Conservation (phyloP, 2,888 invertebrate species). For the Drosophila tanythrix region DNA sequence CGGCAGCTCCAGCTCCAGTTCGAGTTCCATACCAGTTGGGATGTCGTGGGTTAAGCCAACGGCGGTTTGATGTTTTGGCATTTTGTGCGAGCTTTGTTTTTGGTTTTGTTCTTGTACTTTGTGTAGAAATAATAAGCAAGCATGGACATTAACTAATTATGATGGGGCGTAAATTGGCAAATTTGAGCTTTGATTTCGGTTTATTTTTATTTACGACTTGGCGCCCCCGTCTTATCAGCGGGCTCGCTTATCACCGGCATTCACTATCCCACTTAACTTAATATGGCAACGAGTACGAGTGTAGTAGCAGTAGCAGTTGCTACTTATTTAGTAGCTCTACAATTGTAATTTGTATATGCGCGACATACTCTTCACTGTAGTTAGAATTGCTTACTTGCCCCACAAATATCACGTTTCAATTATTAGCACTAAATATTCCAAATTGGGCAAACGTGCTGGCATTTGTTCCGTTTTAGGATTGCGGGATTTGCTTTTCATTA, state of each 20-base stretch:
- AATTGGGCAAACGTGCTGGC: constrained; percentile 71
- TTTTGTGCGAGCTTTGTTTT: constrained; percentile 32
- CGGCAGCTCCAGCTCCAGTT: constrained; percentile 46
- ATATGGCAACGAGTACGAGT: not conserved
- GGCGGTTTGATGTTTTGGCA: constrained; percentile 52
- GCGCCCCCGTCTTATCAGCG: constrained; percentile 63
- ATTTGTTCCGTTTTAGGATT: constrained; percentile 39
- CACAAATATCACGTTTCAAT: constrained; percentile 71
- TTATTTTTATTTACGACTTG: constrained; percentile 53
- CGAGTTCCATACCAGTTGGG: constrained; percentile 27
- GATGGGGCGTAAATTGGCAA: constrained; percentile 29
- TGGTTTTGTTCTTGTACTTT: constrained; percentile 16
- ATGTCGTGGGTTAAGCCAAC: constrained; percentile 44
- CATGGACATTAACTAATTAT: constrained; percentile 55
- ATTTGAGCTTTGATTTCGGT: constrained; percentile 32
- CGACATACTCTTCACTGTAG: constrained; percentile 12
- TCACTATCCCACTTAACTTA: constrained; percentile 43
- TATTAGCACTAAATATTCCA: constrained; percentile 46
- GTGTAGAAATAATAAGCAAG: constrained; percentile 26
- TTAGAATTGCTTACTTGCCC: constrained; percentile 46
- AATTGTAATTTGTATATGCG: constrained; percentile 7
- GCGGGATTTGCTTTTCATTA: constrained; percentile 30
- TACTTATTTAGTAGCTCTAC: constrained; percentile 4
- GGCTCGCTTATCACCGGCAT: constrained; percentile 67
- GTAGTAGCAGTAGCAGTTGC: constrained; percentile 8